These are phyloP conservation scores for Spodoptera frugiperda DNA, from an alignment of 1,140 invertebrate genomes.

Conservation along the genomic window DNA sequence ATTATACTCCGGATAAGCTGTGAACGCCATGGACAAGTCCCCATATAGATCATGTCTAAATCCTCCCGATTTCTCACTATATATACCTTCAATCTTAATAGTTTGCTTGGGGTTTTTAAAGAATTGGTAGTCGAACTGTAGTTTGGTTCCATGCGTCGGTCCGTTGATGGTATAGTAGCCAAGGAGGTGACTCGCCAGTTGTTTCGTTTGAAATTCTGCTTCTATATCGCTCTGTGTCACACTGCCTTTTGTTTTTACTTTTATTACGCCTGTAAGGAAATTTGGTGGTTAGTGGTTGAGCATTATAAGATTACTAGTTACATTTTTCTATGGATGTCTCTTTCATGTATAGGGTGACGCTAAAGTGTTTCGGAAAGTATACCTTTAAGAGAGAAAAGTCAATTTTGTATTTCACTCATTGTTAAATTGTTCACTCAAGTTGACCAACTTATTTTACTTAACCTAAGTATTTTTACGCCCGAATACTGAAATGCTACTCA, in stretches of 20 bases:
- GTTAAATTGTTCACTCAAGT: too few species aligned
- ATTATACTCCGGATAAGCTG: slow-evolving; percentile 92
- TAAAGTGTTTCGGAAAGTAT: too few species aligned
- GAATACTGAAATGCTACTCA: too few species aligned
- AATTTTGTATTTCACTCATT: too few species aligned
- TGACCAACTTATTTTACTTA: too few species aligned
- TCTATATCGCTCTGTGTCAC: slow-evolving; percentile 90
- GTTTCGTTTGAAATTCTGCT: slow-evolving; percentile 90
- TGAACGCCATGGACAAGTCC: slow-evolving; percentile 89
- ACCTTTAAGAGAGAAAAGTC: too few species aligned
- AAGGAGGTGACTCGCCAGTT: slow-evolving; percentile 88
- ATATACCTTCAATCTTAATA: slow-evolving; percentile 88
- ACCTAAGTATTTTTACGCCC: too few species aligned
- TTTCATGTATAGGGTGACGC: too few species aligned
- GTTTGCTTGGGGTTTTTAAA: slow-evolving; percentile 89
- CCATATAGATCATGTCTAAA: slow-evolving; percentile 88
- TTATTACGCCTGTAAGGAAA: slow-evolving; percentile 67
- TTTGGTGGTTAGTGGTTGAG: too few species aligned
- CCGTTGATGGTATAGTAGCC: slow-evolving; percentile 89
- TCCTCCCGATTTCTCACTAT: slow-evolving; percentile 88
- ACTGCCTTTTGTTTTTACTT: slow-evolving; percentile 87
- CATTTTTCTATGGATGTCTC: too few species aligned
- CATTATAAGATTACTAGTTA: too few species aligned
- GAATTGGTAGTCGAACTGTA: slow-evolving; percentile 90
- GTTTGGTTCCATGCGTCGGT: slow-evolving; percentile 84